phyloP scores from a whole-genome alignment of 1,140 invertebrate genomes.

The Hyles euphorbiae region DNA sequence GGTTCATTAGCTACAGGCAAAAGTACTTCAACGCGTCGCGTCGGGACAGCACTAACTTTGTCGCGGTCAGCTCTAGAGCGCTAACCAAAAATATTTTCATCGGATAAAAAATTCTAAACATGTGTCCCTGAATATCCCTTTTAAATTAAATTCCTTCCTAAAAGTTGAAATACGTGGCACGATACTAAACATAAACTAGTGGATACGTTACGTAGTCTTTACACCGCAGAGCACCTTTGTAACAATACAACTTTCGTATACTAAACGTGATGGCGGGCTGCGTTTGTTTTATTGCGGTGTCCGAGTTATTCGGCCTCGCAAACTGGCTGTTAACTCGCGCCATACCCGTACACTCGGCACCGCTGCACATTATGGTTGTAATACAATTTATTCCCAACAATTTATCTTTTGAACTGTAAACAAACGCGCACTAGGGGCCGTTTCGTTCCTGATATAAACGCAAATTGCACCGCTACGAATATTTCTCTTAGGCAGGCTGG shows the following conservation, averaged over 20 bases:
- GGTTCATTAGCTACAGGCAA: too few species aligned
- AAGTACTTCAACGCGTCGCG: too few species aligned
- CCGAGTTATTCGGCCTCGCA: conserved; percentile 10
- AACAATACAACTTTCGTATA: conserved; percentile 25
- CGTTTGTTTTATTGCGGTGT: conserved; percentile 24
- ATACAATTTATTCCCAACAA: conserved; percentile 19
- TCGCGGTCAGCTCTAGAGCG: too few species aligned
- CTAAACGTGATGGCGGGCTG: conserved; percentile 14
- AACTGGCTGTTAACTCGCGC: conserved; percentile 15
- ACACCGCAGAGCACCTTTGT: conserved; percentile 10
- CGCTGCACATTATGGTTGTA: conserved; percentile 19
- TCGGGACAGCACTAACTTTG: too few species aligned
- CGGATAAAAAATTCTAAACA: too few species aligned
- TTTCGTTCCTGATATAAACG: background rate
- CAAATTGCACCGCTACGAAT: background rate
- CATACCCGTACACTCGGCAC: conserved; percentile 6
- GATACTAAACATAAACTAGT: background rate
- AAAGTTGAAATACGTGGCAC: too few species aligned
- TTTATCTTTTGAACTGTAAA: conserved; percentile 14
- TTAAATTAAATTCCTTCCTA: too few species aligned
- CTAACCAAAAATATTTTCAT: too few species aligned
- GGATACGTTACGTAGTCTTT: conserved; percentile 1
- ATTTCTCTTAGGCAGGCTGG: background rate
- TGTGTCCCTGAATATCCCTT: too few species aligned
- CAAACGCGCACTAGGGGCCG: background rate